Conservation (phyloP, 37 sponge, comb jelly and placozoan species). For the Theonella swinhoei region DNA sequence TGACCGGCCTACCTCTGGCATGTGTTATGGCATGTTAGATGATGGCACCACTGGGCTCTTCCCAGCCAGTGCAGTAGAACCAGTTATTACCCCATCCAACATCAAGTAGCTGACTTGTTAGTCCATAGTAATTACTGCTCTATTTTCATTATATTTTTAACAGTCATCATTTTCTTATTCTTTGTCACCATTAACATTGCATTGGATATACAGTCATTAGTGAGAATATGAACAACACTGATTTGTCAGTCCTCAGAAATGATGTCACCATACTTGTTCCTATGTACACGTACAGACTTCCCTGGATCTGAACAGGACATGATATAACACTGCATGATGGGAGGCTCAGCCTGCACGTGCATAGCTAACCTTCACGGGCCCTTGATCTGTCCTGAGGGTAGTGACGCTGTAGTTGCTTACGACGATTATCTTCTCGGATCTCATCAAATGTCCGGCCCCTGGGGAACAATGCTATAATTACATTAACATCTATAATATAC, state of each 20-base stretch:
- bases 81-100: slow-evolving; percentile 22
- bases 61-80: slow-evolving; percentile 55
- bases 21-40: slow-evolving; percentile 74
- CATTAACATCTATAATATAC: not conserved
- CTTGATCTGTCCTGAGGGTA: not conserved
- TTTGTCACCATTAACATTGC: too few species aligned
- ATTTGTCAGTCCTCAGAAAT: not conserved
- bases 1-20: slow-evolving; percentile 8
- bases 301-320: not conserved
- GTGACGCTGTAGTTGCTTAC: slow-evolving; percentile 30
- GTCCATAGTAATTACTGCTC: too few species aligned
- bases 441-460: slow-evolving; percentile 78
- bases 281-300: not conserved
- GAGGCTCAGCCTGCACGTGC: too few species aligned
- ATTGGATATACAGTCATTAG: too few species aligned
- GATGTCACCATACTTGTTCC: not conserved
- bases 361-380: too few species aligned
- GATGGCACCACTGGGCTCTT: slow-evolving; percentile 75
- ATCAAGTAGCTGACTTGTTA: too few species aligned
- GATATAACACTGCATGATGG: too few species aligned
- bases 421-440: slow-evolving; percentile 69
- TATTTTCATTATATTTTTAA: too few species aligned
- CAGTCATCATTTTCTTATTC: too few species aligned
- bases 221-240: too few species aligned
- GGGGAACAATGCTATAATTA: not conserved